Percentiles rank a stretch among this genome's conserved stretches.
These are phyloP conservation scores for Schizopygopsis pylzovi DNA, from an alignment of 2,797 vertebrate species.

Conservation along the genomic window DNA sequence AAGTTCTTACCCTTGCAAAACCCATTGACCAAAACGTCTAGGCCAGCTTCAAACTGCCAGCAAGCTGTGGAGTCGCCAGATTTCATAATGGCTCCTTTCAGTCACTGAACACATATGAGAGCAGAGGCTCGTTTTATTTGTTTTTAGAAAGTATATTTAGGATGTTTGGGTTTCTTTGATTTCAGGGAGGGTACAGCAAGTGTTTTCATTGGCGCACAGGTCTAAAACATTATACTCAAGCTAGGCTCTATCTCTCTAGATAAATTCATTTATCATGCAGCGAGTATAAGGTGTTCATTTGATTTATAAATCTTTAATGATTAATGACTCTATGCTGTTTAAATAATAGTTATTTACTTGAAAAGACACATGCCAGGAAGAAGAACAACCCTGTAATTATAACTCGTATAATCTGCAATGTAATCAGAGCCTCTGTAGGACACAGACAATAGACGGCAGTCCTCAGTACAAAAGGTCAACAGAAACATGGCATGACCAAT, in stretches of 20 bases:
- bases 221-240: background rate
- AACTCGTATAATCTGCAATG: background rate
- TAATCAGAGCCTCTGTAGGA: background rate
- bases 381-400: background rate
- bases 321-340: background rate
- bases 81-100: constrained; percentile 37
- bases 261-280: background rate
- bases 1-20: constrained; percentile 34
- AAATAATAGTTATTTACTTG: constrained; percentile 7
- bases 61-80: constrained; percentile 27
- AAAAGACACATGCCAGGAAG: background rate
- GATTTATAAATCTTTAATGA: constrained; percentile 1
- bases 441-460: background rate
- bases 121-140: constrained; percentile 1
- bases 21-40: constrained; percentile 27
- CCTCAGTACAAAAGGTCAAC: background rate
- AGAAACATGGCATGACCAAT: background rate
- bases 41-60: constrained; percentile 42
- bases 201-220: background rate
- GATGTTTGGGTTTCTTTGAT: background rate
- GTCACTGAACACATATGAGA: constrained; percentile 25
- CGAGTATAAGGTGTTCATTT: background rate
- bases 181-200: background rate
- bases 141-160: constrained; percentile 10
- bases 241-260: constrained; percentile 8